Base-by-base conservation (phyloP, 2,113 vertebrate species). In the Apodemus sylvaticus region DNA sequence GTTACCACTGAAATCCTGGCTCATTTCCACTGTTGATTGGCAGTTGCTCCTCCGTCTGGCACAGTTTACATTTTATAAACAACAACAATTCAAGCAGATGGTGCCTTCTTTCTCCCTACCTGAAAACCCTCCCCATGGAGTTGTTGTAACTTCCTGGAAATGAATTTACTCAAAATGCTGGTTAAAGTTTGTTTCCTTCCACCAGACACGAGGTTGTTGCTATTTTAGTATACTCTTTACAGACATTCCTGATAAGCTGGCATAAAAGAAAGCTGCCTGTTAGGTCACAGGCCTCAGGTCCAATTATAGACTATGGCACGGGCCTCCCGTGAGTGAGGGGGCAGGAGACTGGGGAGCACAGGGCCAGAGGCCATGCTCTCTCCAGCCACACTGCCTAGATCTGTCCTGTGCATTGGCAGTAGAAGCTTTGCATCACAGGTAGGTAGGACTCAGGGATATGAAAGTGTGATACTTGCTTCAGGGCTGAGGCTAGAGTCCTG, bases 401-500 rank as follows among this genome's bases (percentile, higher is more conserved):
- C 73, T 39, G 7, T 12, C 58, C 62, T 45, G 34, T 11, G 4
- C 2, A 31, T 17, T 20, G 20, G 13, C 48, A 42, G 34, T 39
- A 53, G 34, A 89, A n/a, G 2, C 17, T 64, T 58, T 7, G 6
- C 51, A 55, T 4, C 48, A 42, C 3, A 9, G 3, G 5, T 0
- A 3, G 58, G 26, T 20, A 6, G 7, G 20, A 45, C 58, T 89
- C 31, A 2, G 58, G 20, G 9, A 29, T 7, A 1, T 9, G 7
- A 24, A 17, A 14, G 74, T n/a, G 6, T 24, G 26, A 3, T 22
- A 16, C 60, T 82, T 39, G 39, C 51, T 62, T 11, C 19, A 13
- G 14, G 11, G 22, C 24, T 3, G 12, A 66, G 8, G 45, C 5
- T 58, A 16, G 8, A 42, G 12, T 24, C 34, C 0, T 2, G 3